Conservation (phyloP, 1,140 invertebrate genomes). For the Heliconius melpomene region DNA sequence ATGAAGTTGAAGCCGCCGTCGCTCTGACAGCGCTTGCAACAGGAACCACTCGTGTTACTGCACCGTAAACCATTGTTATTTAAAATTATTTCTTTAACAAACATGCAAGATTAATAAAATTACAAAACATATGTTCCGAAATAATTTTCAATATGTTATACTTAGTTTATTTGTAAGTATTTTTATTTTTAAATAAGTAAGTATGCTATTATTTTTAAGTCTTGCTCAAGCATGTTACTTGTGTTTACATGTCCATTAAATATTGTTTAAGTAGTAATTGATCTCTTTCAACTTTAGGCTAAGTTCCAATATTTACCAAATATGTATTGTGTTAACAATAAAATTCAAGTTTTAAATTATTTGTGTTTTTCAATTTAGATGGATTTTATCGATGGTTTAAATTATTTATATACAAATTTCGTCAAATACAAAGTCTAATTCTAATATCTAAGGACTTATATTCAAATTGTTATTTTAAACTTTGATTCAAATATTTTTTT, state of each 20-base stretch:
- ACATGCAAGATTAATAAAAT: conserved; percentile 12
- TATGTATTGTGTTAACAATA: conserved; percentile 10
- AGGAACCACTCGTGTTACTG: conserved; percentile 55
- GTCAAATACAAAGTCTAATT: no score
- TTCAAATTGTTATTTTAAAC: no score
- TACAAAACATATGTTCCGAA: conserved; percentile 13
- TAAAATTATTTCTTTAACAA: not conserved
- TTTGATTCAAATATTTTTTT: no score
- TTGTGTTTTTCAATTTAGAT: not conserved
- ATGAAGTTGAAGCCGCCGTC: conserved; percentile 87
- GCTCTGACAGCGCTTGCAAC: conserved; percentile 83
- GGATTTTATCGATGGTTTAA: no score
- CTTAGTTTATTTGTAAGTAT: conserved; percentile 2
- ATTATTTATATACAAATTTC: no score
- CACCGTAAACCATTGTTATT: conserved; percentile 44
- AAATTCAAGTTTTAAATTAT: not conserved
- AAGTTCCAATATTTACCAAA: conserved; percentile 19
- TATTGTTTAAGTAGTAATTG: conserved; percentile 31
- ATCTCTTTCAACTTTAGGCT: conserved; percentile 33
- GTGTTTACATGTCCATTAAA: conserved; percentile 28
- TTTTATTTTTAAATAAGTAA: not conserved
- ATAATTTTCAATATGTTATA: not conserved
- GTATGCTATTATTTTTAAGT: conserved; percentile 13
- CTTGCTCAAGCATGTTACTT: conserved; percentile 35
- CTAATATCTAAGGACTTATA: no score